These are phyloP conservation scores for Serripes groenlandicus DNA, from an alignment of 2,888 invertebrate species.

Conservation along the genomic window DNA sequence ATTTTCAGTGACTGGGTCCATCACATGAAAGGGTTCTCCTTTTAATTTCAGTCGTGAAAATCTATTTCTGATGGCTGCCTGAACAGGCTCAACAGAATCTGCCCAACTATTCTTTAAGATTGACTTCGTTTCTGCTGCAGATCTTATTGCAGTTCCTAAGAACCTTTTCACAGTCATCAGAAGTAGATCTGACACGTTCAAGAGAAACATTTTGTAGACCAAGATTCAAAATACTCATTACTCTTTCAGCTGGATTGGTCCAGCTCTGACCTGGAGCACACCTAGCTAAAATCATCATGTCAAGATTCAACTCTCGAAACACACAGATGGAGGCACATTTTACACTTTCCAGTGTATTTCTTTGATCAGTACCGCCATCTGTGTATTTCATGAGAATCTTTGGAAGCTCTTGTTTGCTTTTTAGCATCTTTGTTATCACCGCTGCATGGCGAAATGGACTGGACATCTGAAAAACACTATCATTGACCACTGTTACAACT, in stretches of 20 bases:
- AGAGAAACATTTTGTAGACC: slow-evolving; percentile 36
- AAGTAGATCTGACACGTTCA: slow-evolving; percentile 2
- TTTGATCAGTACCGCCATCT: slow-evolving; percentile 42
- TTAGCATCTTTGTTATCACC: slow-evolving; percentile 10
- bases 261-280: slow-evolving; percentile 55
- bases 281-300: slow-evolving; percentile 38
- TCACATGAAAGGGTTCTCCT: background rate
- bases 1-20: slow-evolving; percentile 21
- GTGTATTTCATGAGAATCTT: slow-evolving; percentile 27
- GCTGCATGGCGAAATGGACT: slow-evolving; percentile 41
- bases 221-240: slow-evolving; percentile 42
- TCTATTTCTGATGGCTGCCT: slow-evolving; percentile 14
- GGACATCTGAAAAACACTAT: slow-evolving; percentile 26
- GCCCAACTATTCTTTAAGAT: slow-evolving; percentile 4
- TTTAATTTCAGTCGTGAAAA: slow-evolving; percentile 23
- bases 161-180: background rate
- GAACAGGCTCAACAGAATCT: slow-evolving; percentile 30
- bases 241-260: slow-evolving; percentile 46
- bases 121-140: background rate
- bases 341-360: slow-evolving; percentile 46
- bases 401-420: background rate
- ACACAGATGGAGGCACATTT: slow-evolving; percentile 36
- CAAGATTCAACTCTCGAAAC: slow-evolving; percentile 37
- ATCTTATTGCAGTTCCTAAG: slow-evolving; percentile 12
- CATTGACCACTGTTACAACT: slow-evolving; percentile 30